Percentiles rank a stretch among this genome's conserved stretches.
Conservation (phyloP, 1,140 invertebrate species). For the Chionoecetes opilio region DNA sequence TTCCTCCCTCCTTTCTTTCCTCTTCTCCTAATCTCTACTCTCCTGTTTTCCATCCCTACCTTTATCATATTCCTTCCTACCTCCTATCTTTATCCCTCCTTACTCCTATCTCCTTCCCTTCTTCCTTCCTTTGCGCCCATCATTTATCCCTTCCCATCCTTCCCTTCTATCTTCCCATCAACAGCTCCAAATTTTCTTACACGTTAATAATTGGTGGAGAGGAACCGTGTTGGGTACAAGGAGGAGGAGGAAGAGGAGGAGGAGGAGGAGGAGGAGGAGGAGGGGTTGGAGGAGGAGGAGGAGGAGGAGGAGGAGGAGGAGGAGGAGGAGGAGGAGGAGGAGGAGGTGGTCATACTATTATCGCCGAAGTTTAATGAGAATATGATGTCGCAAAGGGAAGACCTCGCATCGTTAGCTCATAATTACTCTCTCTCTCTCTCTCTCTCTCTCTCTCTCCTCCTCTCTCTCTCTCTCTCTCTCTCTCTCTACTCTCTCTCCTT, state of each 20-base stretch:
- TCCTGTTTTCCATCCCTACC: neutral
- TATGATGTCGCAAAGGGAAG: neutral
- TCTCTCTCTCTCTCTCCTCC: neutral
- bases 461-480: neutral
- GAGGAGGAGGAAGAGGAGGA: neutral
- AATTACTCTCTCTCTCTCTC: neutral
- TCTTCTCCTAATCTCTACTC: neutral
- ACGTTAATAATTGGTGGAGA: neutral
- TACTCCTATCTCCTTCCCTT: neutral
- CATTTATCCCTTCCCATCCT: neutral
- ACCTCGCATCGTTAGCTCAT: neutral
- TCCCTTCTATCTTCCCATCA: neutral
- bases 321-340: neutral
- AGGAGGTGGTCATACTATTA: neutral
- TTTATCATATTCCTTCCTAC: neutral
- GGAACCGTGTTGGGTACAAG: neutral
- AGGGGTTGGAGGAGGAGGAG: constrained; percentile 11
- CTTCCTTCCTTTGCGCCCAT: neutral
- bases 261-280: neutral
- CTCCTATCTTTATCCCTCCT: neutral
- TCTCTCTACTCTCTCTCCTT: neutral
- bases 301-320: constrained; percentile 23
- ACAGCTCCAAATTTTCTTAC: neutral
- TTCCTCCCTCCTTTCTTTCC: neutral
- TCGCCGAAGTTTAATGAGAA: neutral